phyloP scores from a whole-genome alignment of 2,888 invertebrate species.

The Ellobium chinense region DNA sequence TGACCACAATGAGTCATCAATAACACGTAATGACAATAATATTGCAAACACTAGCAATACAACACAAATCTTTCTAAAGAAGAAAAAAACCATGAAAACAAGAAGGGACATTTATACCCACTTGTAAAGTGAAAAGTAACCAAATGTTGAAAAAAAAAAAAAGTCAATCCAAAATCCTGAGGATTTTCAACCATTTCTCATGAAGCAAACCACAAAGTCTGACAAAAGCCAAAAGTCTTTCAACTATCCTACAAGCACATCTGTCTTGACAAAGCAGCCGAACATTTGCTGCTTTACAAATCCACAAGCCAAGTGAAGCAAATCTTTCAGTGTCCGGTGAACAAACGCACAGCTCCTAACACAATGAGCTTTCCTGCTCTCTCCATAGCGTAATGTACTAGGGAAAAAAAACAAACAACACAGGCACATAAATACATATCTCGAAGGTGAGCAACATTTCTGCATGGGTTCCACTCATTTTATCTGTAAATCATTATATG shows the following conservation, averaged over 20 bases:
- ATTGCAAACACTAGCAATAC: constrained; percentile 37
- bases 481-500: too few relatives aligned
- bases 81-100: not conserved
- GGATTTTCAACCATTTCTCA: not conserved
- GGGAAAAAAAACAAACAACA: too few relatives aligned
- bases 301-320: not conserved
- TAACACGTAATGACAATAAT: not conserved
- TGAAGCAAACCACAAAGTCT: not conserved
- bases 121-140: constrained; percentile 22
- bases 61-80: constrained; percentile 30
- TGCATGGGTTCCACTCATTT: too few relatives aligned
- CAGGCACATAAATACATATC: too few relatives aligned
- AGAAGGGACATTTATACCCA: not conserved
- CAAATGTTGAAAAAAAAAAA: not conserved
- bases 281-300: not conserved
- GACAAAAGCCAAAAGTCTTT: not conserved
- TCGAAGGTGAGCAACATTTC: too few relatives aligned
- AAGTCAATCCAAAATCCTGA: not conserved
- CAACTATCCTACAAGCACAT: not conserved
- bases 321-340: too few relatives aligned
- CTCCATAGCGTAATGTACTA: too few relatives aligned
- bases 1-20: not conserved
- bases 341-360: too few relatives aligned
- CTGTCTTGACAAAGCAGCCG: not conserved
- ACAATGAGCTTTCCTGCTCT: too few relatives aligned